Evolutionary conservation across 2,888 invertebrate genomes (phyloP).

Genomic region (Rotaria macrura): DNA sequence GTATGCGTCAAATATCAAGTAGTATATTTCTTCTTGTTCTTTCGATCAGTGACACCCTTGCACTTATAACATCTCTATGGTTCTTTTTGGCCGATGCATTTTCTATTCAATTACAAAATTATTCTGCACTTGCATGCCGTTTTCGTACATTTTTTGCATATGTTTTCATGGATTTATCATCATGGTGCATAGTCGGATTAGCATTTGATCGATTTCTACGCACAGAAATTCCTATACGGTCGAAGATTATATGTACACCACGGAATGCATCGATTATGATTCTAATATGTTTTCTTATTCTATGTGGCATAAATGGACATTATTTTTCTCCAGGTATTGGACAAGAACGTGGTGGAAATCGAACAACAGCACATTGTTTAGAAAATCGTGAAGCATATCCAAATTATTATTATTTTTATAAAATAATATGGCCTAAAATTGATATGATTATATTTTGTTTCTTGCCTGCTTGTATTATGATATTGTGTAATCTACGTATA

Average conservation of each 20-base stretch:
- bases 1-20: not conserved
- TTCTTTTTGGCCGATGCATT: not conserved
- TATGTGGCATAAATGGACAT: not conserved
- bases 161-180: not conserved
- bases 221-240: not conserved
- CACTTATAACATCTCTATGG: not conserved
- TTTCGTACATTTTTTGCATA: not conserved
- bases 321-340: not conserved
- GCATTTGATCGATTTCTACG: not conserved
- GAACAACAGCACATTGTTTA: not conserved
- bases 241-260: not conserved
- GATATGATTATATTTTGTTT: conserved; percentile 9
- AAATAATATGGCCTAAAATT: not conserved
- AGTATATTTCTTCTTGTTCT: not conserved
- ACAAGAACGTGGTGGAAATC: not conserved
- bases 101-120: not conserved
- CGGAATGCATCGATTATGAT: not conserved
- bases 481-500: not conserved
- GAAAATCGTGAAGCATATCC: not conserved
- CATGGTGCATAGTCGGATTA: not conserved
- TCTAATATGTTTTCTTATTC: not conserved
- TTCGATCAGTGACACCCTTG: not conserved
- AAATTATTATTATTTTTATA: not conserved
- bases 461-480: not conserved
- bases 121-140: not conserved